These are phyloP conservation scores for Phrynocephalus forsythii DNA, from an alignment of 2,797 vertebrate species.

Conservation along the genomic window DNA sequence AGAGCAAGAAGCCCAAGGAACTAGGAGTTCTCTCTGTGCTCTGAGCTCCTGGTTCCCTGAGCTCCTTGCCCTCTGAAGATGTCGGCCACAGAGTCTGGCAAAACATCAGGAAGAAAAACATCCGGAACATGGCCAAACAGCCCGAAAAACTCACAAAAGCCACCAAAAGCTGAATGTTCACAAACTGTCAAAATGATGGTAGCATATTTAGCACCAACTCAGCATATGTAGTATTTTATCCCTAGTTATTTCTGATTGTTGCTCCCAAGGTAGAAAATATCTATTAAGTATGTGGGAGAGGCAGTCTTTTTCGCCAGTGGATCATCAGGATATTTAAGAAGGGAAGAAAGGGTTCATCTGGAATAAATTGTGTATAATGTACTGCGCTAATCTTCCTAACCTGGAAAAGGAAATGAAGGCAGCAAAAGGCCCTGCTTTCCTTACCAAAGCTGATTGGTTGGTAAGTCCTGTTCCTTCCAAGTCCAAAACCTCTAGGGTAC, in stretches of 20 bases:
- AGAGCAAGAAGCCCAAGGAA: no score
- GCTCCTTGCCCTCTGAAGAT: no score
- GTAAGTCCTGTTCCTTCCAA: conserved; percentile 94
- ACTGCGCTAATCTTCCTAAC: background rate
- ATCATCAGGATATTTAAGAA: fast-evolving
- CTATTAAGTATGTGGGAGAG: no score
- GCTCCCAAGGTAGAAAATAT: no score
- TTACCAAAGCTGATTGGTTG: conserved; percentile 91
- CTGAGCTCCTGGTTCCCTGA: no score
- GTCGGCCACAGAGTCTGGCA: no score
- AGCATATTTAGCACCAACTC: background rate
- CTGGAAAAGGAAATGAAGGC: background rate
- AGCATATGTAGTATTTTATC: background rate
- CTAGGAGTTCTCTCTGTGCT: no score
- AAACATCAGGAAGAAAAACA: no score
- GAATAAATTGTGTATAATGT: background rate
- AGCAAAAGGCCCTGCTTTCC: conserved; percentile 16
- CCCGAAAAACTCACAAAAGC: no score
- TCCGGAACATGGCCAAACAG: no score
- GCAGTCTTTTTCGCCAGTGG: no score
- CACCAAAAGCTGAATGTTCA: background rate
- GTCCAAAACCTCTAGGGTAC: conserved; percentile 94
- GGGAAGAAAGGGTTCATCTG: background rate
- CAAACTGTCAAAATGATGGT: background rate
- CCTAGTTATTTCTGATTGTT: background rate